phyloP scores from a whole-genome alignment of 2,888 invertebrate genomes.

The Atethmia centrago region DNA sequence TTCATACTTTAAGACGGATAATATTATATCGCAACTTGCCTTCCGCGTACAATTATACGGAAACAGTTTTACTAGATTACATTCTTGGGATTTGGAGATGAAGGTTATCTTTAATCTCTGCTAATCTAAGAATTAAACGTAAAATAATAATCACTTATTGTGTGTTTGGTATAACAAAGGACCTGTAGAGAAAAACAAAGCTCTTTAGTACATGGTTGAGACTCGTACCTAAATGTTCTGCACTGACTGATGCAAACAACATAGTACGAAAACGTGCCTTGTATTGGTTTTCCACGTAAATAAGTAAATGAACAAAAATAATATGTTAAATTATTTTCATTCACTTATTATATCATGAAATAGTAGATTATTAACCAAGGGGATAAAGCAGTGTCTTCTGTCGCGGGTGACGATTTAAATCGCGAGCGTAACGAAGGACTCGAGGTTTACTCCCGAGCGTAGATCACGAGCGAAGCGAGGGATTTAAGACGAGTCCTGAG shows the following conservation, averaged over 20 bases:
- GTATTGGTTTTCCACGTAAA: neutral
- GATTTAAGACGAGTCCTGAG: too few relatives aligned
- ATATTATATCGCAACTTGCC: slow-evolving; percentile 22
- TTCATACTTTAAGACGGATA: slow-evolving; percentile 47
- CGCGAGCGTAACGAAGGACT: too few relatives aligned
- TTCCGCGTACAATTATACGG: slow-evolving; percentile 39
- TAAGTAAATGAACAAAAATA: neutral
- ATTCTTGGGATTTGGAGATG: slow-evolving; percentile 25
- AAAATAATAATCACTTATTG: neutral
- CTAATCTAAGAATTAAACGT: neutral
- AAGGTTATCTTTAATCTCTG: neutral
- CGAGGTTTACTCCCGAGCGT: too few relatives aligned
- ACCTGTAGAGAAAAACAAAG: too few relatives aligned
- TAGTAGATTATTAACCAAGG: too few relatives aligned
- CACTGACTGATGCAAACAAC: too few relatives aligned
- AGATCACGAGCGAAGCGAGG: too few relatives aligned
- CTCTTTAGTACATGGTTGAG: neutral
- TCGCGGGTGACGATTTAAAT: too few relatives aligned
- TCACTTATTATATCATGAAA: neutral
- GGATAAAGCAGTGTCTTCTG: too few relatives aligned
- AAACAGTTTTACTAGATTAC: slow-evolving; percentile 12
- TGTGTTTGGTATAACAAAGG: neutral
- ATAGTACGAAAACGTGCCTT: neutral
- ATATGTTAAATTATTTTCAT: neutral
- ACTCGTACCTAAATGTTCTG: neutral